Evolutionary conservation across 2,113 vertebrate genomes (phyloP).

Genomic region (Lamprologus tigripictilis): DNA sequence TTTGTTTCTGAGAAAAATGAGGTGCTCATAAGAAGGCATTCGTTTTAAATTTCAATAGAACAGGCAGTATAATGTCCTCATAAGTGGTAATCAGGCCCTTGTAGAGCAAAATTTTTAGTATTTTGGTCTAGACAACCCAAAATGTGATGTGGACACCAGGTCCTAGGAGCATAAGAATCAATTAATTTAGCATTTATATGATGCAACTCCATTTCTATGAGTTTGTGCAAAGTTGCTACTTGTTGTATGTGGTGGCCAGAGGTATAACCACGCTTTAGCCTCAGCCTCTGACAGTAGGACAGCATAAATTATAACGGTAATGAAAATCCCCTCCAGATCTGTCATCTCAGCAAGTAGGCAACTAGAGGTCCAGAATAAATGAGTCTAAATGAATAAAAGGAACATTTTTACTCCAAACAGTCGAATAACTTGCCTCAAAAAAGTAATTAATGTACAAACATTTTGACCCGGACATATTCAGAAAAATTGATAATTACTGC

Average conservation of each 20-base stretch:
- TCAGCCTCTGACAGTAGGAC: neutral
- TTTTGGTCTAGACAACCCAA: neutral
- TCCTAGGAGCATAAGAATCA: neutral
- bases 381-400: neutral
- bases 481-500: neutral
- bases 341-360: neutral
- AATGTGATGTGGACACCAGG: neutral
- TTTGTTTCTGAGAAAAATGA: neutral
- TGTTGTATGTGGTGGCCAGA: neutral
- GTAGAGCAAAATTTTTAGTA: neutral
- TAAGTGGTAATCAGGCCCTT: neutral
- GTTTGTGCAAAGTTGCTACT: neutral
- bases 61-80: neutral
- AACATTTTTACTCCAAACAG: neutral
- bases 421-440: neutral
- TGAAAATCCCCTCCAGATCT: neutral
- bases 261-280: neutral
- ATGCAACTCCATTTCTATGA: neutral
- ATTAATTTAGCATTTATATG: neutral
- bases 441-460: neutral
- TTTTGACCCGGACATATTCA: neutral
- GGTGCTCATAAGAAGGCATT: neutral
- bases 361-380: neutral
- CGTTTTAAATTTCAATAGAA: fast-evolving
- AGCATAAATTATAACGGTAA: neutral